Evolutionary conservation across 2,113 vertebrate species (phyloP).

Genomic region (Pterocles orientalis): DNA sequence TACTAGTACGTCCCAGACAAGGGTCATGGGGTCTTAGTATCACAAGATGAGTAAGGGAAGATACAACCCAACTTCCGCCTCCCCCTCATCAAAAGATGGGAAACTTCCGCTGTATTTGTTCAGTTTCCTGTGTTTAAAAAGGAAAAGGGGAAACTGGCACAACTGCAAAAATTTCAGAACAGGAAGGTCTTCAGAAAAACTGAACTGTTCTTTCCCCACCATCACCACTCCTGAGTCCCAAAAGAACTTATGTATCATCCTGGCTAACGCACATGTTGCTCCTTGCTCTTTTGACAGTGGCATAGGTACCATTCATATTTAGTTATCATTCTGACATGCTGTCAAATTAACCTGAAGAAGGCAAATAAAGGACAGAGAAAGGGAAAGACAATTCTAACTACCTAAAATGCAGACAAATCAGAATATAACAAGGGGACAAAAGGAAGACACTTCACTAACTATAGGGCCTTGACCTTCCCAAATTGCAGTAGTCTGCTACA

Average conservation of each 20-base stretch:
- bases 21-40: neutral
- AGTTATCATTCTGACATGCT: neutral
- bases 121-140: neutral
- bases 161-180: neutral
- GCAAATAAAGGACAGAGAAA: neutral
- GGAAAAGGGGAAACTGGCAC: neutral
- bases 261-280: neutral
- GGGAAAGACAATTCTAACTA: neutral
- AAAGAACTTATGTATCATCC: neutral
- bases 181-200: neutral
- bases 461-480: neutral
- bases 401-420: neutral
- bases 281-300: neutral
- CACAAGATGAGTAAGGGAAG: neutral
- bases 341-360: constrained; percentile 22
- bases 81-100: neutral
- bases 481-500: neutral
- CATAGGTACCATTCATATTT: neutral
- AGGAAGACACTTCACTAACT: neutral
- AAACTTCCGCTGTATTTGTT: neutral
- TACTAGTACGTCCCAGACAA: neutral
- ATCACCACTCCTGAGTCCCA: neutral
- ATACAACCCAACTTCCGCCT: neutral
- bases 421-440: neutral
- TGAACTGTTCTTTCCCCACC: neutral